phyloP scores from a whole-genome alignment of 2,888 invertebrate species.

The Ceratothoa steindachneri region DNA sequence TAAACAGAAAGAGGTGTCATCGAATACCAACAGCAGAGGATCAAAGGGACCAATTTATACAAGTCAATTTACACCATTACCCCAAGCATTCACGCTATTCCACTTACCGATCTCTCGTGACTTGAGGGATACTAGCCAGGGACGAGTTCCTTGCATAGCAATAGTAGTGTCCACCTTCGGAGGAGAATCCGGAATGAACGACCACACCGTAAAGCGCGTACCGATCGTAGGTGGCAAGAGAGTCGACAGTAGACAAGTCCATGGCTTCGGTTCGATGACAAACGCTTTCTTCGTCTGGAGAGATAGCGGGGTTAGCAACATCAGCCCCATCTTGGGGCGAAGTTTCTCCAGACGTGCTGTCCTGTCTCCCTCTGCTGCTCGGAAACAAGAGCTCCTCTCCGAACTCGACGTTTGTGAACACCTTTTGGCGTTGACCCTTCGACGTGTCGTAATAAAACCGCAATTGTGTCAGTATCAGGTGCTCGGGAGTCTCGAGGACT shows the following conservation, averaged over 20 bases:
- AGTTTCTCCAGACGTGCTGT: neutral
- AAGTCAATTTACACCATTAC: no score
- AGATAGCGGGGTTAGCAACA: neutral
- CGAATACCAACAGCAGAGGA: no score
- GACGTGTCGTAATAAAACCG: conserved; percentile 72
- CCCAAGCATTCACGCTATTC: no score
- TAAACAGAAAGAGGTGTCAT: no score
- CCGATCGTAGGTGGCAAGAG: conserved; percentile 52
- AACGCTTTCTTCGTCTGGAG: neutral
- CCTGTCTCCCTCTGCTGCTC: neutral
- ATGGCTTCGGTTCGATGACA: neutral
- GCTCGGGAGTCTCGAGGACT: conserved; percentile 69
- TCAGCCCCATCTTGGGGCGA: neutral
- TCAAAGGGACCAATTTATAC: no score
- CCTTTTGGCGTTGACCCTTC: conserved; percentile 70
- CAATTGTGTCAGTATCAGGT: conserved; percentile 74
- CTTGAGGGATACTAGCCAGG: conserved; percentile 14
- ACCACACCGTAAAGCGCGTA: conserved; percentile 77
- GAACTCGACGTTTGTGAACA: conserved; percentile 59
- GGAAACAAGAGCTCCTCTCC: conserved; percentile 52
- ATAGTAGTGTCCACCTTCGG: conserved; percentile 84
- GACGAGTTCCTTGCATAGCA: conserved; percentile 61
- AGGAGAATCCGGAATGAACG: conserved; percentile 75
- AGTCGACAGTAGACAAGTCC: neutral
- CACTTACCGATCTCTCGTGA: neutral